Conservation (phyloP, 2,888 invertebrate genomes). For the Scaptomyza tumidula region DNA sequence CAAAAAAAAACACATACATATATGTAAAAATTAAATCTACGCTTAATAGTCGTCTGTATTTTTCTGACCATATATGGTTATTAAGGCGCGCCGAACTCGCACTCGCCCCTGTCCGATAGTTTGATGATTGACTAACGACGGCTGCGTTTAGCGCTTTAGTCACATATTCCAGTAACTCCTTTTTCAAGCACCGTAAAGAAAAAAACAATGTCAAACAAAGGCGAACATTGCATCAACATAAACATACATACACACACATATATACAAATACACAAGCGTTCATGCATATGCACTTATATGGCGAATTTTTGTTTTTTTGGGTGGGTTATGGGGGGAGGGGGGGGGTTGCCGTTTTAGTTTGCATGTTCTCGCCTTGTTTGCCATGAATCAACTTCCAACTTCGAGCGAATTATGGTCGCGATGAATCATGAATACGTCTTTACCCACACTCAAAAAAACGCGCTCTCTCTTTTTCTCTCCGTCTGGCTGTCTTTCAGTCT, state of each 20-base stretch:
- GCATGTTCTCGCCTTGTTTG: constrained; percentile 61
- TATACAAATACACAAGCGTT: constrained; percentile 7
- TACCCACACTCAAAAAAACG: constrained; percentile 45
- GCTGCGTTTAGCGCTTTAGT: constrained; percentile 29
- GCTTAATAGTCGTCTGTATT: constrained; percentile 54
- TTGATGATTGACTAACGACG: constrained; percentile 33
- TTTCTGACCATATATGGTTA: constrained; percentile 66
- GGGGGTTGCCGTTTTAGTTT: constrained; percentile 31
- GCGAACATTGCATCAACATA: constrained; percentile 41
- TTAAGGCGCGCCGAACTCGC: constrained; percentile 52
- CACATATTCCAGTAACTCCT: constrained; percentile 47
- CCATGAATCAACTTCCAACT: constrained; percentile 76
- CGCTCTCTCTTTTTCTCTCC: constrained; percentile 25
- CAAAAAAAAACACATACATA: constrained; percentile 43
- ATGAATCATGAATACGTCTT: constrained; percentile 57
- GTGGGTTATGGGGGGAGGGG: neutral
- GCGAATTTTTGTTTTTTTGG: constrained; percentile 24
- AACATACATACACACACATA: neutral
- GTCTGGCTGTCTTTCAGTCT: constrained; percentile 27
- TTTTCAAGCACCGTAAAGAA: constrained; percentile 24
- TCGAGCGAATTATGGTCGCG: constrained; percentile 64
- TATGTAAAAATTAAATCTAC: constrained; percentile 34
- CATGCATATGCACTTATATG: constrained; percentile 44
- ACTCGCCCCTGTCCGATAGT: constrained; percentile 34
- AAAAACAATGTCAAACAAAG: constrained; percentile 33